Evolutionary conservation across 2,888 invertebrate genomes (phyloP), one percentile per base, ranked within the genome.

Genomic region (Eurois occulta): DNA sequence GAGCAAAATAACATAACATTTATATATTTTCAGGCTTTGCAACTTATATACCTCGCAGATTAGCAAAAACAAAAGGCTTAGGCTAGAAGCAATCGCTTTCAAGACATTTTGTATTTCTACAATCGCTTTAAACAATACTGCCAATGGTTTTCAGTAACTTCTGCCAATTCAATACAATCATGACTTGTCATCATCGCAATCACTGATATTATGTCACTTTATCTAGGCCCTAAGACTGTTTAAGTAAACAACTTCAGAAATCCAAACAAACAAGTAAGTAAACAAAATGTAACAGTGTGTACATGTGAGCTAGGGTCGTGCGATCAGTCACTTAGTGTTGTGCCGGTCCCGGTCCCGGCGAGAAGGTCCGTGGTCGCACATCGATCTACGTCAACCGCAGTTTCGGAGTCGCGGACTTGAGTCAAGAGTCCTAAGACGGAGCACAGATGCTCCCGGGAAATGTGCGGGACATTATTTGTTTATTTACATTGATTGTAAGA

Each of bases 371-470:
- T 88, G 92, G 92, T 91, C 89, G 88, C 89, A 81, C 94, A 95
- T 95, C 95, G 91, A 94, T 95, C 95, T 93, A 90, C 82, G 94
- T 94, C 94, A 89, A 83, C 90, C 90, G 88, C 93, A 93, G 91
- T 94, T 94, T 90, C 55, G 90, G 81, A 86, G 78, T 83, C 76
- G 55, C 68, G 81, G 82, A 78, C 87, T 84, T 82, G 73, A 82
- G 80, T 87, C 84, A 87, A 84, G 84, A 86, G 78, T 82, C 85
- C 71, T 82, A 85, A 89, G 87, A 87, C 79, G 64, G 75, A 68
- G 78, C 88, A 78, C 89, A 90, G 87, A 86, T 89, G 88, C 81
- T 81, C 67, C 77, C 73, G 55, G 76, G 77, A 73, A 81, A 80
- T 81, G 74, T 66, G 24, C 21, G 75, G 38, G 43, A 78, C n/a